Evolutionary conservation across 2,888 invertebrate species (phyloP), one percentile per base, ranked within the genome.

Genomic region (Clostera curtula): DNA sequence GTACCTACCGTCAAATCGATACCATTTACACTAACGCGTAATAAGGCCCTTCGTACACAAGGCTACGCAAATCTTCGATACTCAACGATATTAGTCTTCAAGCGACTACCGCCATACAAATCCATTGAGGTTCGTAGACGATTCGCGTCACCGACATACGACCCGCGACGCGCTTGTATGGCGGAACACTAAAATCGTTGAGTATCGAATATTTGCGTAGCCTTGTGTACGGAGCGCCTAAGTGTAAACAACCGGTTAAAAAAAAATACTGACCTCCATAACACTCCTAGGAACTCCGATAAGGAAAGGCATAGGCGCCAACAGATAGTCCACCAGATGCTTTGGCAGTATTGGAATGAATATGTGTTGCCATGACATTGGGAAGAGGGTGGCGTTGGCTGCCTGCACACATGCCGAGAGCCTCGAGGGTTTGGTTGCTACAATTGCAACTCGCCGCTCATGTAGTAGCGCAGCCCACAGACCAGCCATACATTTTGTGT

Each of bases 361-460:
- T 61, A 98, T 95, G 60, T 98, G 97, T 76, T 98, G 98, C 98
- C 98, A 98, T 47, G 93, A 92, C 97, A 99, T 97, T 1, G 98
- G 98, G 75, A 97, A 98, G 19, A 99, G 89, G 23, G 98, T 90
- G 36, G 94, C 90, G 66, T 96, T 96, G 9, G 97, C 95, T 7
- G 97, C 97, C 71, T 97, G 96, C 12, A 95, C 93, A 58, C 95
- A 94, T 0, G 98, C 95, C 25, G 96, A 96, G 24, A 99, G 83
- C 34, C 96, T 87, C 42, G 95, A 94, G 39, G 98, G 85, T 60
- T 93, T 93, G 39, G 90, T 90, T 1, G 98, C 97, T 5, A 93
- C 95, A 52, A 99, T 93, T 28, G 98, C 90, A 34, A 99, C 94
- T 22, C 98, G 87, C 26, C 98, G 86, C 75, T 99, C 98, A 56